These are phyloP conservation scores for Ophioninae sp. DNA, from an alignment of 2,888 invertebrate species.

Conservation along the genomic window DNA sequence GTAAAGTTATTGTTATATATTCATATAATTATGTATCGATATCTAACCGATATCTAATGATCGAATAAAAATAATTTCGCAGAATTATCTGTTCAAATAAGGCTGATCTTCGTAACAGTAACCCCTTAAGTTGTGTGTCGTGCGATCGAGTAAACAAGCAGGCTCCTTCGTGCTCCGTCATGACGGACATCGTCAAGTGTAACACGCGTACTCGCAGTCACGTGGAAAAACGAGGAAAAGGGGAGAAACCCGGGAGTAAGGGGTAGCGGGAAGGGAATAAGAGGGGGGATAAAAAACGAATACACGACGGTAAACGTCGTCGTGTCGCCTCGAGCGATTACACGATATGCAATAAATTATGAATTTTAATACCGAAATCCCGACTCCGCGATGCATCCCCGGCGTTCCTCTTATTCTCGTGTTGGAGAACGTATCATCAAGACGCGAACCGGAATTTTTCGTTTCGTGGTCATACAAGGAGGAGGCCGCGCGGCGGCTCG, in stretches of 20 bases:
- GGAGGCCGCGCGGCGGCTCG: conserved; percentile 64
- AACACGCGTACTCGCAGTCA: conserved; percentile 12
- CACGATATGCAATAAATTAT: conserved; percentile 63
- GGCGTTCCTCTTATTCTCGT: conserved; percentile 14
- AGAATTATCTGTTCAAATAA: too few species aligned
- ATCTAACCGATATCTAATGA: too few species aligned
- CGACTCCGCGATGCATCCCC: conserved; percentile 48
- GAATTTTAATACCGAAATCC: conserved; percentile 67
- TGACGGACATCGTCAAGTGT: conserved; percentile 28
- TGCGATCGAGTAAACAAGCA: conserved; percentile 52
- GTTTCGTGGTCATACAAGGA: conserved; percentile 75
- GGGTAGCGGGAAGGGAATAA: not conserved
- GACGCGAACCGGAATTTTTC: conserved; percentile 67
- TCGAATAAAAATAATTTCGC: too few species aligned
- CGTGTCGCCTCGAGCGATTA: conserved; percentile 28
- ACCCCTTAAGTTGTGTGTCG: conserved; percentile 23
- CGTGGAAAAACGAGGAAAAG: conserved; percentile 13
- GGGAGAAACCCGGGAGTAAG: not conserved
- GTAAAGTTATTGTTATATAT: too few species aligned
- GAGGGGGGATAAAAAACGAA: not conserved
- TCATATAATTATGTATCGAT: too few species aligned
- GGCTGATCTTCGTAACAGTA: not conserved
- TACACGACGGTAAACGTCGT: conserved; percentile 33
- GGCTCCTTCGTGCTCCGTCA: conserved; percentile 3
- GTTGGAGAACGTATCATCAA: conserved; percentile 2